Conservation (phyloP, 2,888 invertebrate species). For the Argynnis bischoffii region DNA sequence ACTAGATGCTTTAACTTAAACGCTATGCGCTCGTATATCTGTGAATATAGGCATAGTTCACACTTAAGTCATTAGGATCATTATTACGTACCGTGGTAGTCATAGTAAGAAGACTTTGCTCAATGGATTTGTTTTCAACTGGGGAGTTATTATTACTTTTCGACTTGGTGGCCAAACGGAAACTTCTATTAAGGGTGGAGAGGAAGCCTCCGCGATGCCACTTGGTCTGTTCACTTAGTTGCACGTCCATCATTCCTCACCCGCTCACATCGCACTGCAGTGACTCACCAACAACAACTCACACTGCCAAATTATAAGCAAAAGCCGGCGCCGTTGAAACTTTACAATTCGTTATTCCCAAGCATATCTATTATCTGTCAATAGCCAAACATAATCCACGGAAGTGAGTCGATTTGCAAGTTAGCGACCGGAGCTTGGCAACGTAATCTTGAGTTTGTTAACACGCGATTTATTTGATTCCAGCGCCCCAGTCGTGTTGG, state of each 20-base stretch:
- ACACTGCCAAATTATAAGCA: constrained; percentile 34
- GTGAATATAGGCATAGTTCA: constrained; percentile 14
- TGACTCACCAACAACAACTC: constrained; percentile 64
- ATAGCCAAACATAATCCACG: constrained; percentile 41
- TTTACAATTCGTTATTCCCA: constrained; percentile 45
- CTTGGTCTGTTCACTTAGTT: constrained; percentile 67
- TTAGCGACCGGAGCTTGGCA: constrained; percentile 39
- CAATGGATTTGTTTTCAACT: constrained; percentile 58
- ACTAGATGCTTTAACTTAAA: constrained; percentile 34
- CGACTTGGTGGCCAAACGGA: constrained; percentile 67
- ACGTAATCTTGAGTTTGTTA: constrained; percentile 53
- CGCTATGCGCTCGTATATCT: constrained; percentile 24
- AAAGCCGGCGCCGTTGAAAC: constrained; percentile 44
- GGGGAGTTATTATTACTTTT: constrained; percentile 58
- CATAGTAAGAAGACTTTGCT: constrained; percentile 56
- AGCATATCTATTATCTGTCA: constrained; percentile 40
- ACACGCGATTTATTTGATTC: constrained; percentile 44
- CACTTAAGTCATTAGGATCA: constrained; percentile 10
- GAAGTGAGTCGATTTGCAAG: constrained; percentile 44
- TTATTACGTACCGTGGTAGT: constrained; percentile 55
- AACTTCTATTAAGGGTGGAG: constrained; percentile 74
- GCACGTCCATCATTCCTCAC: constrained; percentile 71
- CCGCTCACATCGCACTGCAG: constrained; percentile 69
- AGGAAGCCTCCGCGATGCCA: constrained; percentile 77
- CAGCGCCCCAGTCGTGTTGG: constrained; percentile 48